Evolutionary conservation across 1,140 invertebrate genomes (phyloP), one percentile per base, ranked within the genome.

Genomic region (Catajapyx aquilonaris): DNA sequence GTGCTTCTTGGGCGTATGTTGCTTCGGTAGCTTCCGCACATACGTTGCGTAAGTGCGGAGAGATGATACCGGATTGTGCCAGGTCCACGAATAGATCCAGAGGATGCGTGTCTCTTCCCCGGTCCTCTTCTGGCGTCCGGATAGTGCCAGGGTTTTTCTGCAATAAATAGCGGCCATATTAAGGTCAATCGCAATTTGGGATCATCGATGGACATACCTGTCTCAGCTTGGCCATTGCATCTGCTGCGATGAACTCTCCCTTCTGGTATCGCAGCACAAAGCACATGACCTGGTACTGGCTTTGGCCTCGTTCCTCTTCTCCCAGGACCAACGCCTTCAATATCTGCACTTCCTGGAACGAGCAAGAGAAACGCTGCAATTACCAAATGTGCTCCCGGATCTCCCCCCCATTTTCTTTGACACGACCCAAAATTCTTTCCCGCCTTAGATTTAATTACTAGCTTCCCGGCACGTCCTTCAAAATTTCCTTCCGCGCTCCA

Each of bases 141-240:
- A 84, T 68, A 17, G 79, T 76, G 37, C 74, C 72, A 18, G 78
- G 77, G 54, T 81, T 83, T 74, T 81, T 81, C 75, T 78, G 46
- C 5, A 50, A 52, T 43, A 46, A 41, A 44, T 15, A 43, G 38
- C 2, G 15, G 34, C n/a, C 10, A 22, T 34, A 4, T 31, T 40
- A 13, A 7, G 13, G 23, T n/a, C n/a, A n/a, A n/a, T n/a, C n/a
- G 23, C 23, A 9, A 13, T 13, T 28, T 9, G 23, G 7, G 23
- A 9, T 28, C 13, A 7, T 28, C 13, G 1, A 37, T 17, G 7
- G 10, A 31, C 38, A 42, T 50, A 78, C 85, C 65, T 93, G 87
- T 59, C 87, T 65, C n/a, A 94, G 57, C 59, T 93, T 93, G n/a
- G 85, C 78, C 81, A 95, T 93, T 13, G 87, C 87, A 60, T 93